A percentile compares a stretch with the other conserved stretches of the same genome.
Conservation (phyloP, 2,888 invertebrate species). For the Dysmachus trigonus region DNA sequence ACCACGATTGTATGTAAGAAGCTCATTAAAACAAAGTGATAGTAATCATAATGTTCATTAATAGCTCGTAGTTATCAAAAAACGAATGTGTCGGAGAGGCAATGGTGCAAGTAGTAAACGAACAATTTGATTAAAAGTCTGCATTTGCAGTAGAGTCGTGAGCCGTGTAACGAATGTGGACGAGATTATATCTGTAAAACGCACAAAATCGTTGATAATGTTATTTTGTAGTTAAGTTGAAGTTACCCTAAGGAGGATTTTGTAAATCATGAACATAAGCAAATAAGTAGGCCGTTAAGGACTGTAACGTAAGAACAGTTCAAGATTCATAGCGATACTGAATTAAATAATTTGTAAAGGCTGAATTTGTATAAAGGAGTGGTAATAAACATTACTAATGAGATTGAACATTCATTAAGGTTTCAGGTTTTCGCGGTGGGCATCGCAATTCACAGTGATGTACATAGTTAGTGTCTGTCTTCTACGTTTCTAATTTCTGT, state of each 20-base stretch:
- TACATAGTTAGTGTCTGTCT: too few species aligned
- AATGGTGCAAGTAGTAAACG: not conserved
- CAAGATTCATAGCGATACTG: constrained; percentile 8
- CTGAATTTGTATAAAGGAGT: constrained; percentile 31
- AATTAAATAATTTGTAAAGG: constrained; percentile 32
- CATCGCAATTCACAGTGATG: not conserved
- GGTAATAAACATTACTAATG: constrained; percentile 19
- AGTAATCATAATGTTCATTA: not conserved
- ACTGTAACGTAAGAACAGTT: constrained; percentile 8
- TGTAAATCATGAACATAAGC: constrained; percentile 26
- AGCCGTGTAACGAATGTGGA: not conserved
- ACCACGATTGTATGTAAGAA: not conserved
- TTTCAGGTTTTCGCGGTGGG: not conserved
- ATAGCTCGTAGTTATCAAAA: not conserved
- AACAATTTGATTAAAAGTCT: not conserved
- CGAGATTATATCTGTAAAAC: constrained; percentile 9
- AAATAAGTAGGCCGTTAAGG: constrained; percentile 15
- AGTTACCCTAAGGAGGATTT: not conserved
- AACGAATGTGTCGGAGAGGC: not conserved
- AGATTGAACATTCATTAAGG: not conserved
- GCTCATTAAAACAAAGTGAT: constrained; percentile 11
- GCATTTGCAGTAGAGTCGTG: not conserved
- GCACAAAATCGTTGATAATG: constrained; percentile 29
- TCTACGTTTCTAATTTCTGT: not conserved
- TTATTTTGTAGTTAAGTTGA: constrained; percentile 23